Evolutionary conservation across 2,888 invertebrate species (phyloP).

Genomic region (Lomographa bimaculata): DNA sequence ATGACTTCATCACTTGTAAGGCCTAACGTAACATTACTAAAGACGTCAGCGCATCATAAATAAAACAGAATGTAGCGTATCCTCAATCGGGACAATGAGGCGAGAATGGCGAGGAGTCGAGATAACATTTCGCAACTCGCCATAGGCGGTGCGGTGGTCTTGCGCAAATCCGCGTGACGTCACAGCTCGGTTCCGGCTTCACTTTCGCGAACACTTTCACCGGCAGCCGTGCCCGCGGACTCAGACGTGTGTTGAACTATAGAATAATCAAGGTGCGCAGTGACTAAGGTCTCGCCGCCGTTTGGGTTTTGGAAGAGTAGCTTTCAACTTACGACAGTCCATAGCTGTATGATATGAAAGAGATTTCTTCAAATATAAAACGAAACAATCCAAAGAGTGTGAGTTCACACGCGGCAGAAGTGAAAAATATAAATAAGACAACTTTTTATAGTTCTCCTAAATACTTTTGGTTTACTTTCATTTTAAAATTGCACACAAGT

Average conservation of each 20-base stretch:
- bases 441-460: too few species aligned
- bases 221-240: conserved; percentile 51
- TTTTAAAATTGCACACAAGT: too few species aligned
- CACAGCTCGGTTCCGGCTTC: conserved; percentile 76
- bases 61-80: conserved; percentile 44
- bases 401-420: too few species aligned
- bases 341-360: too few species aligned
- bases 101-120: conserved; percentile 31
- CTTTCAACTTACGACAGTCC: too few species aligned
- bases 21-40: conserved; percentile 31
- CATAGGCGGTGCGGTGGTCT: conserved; percentile 58
- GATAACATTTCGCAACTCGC: conserved; percentile 73
- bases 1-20: conserved; percentile 12
- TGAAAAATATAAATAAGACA: too few species aligned
- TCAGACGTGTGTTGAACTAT: conserved; percentile 38
- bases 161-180: conserved; percentile 78
- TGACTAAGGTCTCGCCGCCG: conserved; percentile 1
- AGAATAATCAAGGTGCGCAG: conserved; percentile 8
- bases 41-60: conserved; percentile 26
- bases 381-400: too few species aligned
- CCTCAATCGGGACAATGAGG: conserved; percentile 53
- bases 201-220: conserved; percentile 83
- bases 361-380: too few species aligned
- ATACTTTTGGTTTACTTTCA: too few species aligned
- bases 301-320: too few species aligned